phyloP scores from a whole-genome alignment of 2,113 vertebrate species.

The Dromiciops gliroides region DNA sequence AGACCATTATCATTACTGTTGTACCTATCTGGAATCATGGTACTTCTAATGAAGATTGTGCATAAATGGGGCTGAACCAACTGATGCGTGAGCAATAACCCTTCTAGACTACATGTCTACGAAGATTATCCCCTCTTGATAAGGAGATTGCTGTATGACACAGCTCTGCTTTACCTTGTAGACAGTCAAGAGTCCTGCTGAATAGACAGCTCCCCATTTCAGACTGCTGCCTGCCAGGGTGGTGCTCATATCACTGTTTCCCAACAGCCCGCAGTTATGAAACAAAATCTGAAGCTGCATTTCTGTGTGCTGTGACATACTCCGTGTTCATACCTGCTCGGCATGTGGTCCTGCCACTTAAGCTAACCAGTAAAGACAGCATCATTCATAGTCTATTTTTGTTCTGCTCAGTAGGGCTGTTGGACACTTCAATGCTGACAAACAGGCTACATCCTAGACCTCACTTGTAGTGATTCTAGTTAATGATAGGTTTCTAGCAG shows the following conservation, averaged over 20 bases:
- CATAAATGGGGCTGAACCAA: background rate
- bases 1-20: background rate
- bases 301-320: background rate
- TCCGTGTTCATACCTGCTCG: background rate
- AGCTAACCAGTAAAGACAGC: background rate
- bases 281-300: no score
- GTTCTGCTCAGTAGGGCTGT: background rate
- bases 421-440: background rate
- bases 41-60: background rate
- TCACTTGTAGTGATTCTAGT: constrained; percentile 19
- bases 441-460: constrained; percentile 12
- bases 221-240: background rate
- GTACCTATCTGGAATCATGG: background rate
- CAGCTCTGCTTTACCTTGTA: background rate
- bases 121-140: background rate
- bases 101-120: background rate
- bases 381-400: background rate
- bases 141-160: background rate
- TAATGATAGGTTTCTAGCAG: constrained; percentile 21
- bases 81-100: background rate
- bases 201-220: background rate
- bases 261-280: background rate
- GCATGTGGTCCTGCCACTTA: background rate
- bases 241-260: background rate
- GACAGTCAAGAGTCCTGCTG: background rate